A percentile compares a stretch with the other conserved stretches of the same genome.
phyloP scores from a whole-genome alignment of 2,888 invertebrate species.

The Thera britannica region DNA sequence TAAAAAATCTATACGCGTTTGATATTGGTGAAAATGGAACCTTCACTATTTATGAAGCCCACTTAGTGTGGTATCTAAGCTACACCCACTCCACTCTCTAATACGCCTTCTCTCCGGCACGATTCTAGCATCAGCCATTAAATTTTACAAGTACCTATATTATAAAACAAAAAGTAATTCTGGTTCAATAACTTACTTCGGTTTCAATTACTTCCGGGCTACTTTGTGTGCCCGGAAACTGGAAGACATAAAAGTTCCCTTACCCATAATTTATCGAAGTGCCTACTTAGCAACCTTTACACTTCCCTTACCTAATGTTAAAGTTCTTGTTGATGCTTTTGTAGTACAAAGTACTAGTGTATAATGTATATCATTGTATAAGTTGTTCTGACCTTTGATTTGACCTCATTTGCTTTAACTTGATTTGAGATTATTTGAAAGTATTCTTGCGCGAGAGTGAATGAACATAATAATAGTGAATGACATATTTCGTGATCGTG shows the following conservation, averaged over 20 bases:
- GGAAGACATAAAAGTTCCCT: constrained; percentile 37
- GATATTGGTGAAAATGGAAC: no score
- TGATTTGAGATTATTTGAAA: neutral
- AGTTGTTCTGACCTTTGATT: constrained; percentile 2
- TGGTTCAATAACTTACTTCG: constrained; percentile 7
- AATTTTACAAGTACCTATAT: no score
- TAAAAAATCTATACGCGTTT: no score
- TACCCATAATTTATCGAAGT: constrained; percentile 17
- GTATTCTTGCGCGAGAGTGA: no score
- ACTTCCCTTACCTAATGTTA: constrained; percentile 18
- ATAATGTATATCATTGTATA: constrained; percentile 14
- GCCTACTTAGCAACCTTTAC: constrained; percentile 24
- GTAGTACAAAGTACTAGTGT: constrained; percentile 2
- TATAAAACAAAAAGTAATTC: neutral
- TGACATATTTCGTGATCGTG: no score
- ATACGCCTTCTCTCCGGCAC: no score
- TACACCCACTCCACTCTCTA: no score
- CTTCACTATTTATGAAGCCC: no score
- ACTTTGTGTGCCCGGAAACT: constrained; percentile 22
- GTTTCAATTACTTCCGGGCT: constrained; percentile 22
- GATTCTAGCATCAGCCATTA: no score
- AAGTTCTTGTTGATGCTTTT: constrained; percentile 13
- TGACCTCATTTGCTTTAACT: neutral
- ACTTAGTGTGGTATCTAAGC: no score
- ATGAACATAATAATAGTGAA: no score